phyloP scores from a whole-genome alignment of 2,888 invertebrate species.

The Hirtodrosophila confusa region DNA sequence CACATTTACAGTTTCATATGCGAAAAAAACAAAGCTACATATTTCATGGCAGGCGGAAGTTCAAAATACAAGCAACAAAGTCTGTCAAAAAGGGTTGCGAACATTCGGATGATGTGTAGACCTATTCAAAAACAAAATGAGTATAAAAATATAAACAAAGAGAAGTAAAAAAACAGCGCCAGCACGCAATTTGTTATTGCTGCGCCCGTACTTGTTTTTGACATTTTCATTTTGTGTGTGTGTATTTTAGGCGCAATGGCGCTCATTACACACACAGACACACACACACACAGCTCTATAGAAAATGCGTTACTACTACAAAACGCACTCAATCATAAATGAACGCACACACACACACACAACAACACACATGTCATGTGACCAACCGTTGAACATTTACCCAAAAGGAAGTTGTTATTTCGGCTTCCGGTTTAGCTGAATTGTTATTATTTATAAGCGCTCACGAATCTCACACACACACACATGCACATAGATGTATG shows the following conservation, averaged over 20 bases:
- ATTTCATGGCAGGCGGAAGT: constrained; percentile 71
- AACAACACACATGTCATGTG: constrained; percentile 52
- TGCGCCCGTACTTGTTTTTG: constrained; percentile 60
- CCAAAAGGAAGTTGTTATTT: constrained; percentile 80
- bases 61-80: constrained; percentile 52
- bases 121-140: constrained; percentile 45
- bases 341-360: constrained; percentile 38
- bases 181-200: constrained; percentile 64
- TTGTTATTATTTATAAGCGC: constrained; percentile 75
- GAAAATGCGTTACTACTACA: constrained; percentile 25
- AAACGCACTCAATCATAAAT: constrained; percentile 74
- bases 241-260: constrained; percentile 26
- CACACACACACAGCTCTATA: constrained; percentile 4
- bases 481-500: background rate
- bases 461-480: constrained; percentile 28
- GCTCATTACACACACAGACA: constrained; percentile 61
- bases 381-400: constrained; percentile 67
- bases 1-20: constrained; percentile 26
- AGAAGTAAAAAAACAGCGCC: constrained; percentile 16
- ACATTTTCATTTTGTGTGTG: constrained; percentile 63
- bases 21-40: constrained; percentile 53
- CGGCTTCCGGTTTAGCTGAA: constrained; percentile 76
- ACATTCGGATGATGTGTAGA: constrained; percentile 49
- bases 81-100: constrained; percentile 59
- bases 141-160: constrained; percentile 11